These are phyloP conservation scores for Paraescarpia echinospica DNA, from an alignment of 1,140 invertebrate species.

Conservation along the genomic window DNA sequence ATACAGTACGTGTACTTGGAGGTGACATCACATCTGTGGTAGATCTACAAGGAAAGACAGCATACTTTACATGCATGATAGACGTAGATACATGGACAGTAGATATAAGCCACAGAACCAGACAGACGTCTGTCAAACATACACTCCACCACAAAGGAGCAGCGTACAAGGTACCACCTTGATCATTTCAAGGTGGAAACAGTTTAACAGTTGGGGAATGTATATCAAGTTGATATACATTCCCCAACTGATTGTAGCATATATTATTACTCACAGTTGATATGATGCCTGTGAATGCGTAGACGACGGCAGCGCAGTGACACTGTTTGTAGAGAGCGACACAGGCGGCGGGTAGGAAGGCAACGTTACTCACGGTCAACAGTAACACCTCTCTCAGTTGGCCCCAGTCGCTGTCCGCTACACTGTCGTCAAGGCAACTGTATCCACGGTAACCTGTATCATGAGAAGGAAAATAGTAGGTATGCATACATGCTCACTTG, in stretches of 20 bases:
- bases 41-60: slow-evolving; percentile 63
- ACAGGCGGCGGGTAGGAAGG: slow-evolving; percentile 79
- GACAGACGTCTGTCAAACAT: too few species aligned
- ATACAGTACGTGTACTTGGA: slow-evolving; percentile 56
- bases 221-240: too few species aligned
- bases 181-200: too few species aligned
- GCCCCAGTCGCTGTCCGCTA: slow-evolving; percentile 69
- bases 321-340: slow-evolving; percentile 74
- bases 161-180: too few species aligned
- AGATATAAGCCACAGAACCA: too few species aligned
- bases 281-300: slow-evolving; percentile 82
- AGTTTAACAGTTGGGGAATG: too few species aligned
- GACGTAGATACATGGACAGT: too few species aligned
- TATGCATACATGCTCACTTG: neutral
- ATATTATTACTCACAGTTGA: slow-evolving; percentile 65
- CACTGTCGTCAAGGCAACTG: slow-evolving; percentile 79
- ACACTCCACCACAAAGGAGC: too few species aligned
- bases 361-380: slow-evolving; percentile 82
- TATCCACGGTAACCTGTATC: slow-evolving; percentile 71
- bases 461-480: neutral
- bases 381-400: slow-evolving; percentile 73
- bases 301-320: slow-evolving; percentile 81
- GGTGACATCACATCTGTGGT: slow-evolving; percentile 67
- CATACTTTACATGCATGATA: neutral
- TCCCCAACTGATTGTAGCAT: too few species aligned